These are phyloP conservation scores for Prolemur simus DNA, from an alignment of 2,113 vertebrate species.

Conservation along the genomic window DNA sequence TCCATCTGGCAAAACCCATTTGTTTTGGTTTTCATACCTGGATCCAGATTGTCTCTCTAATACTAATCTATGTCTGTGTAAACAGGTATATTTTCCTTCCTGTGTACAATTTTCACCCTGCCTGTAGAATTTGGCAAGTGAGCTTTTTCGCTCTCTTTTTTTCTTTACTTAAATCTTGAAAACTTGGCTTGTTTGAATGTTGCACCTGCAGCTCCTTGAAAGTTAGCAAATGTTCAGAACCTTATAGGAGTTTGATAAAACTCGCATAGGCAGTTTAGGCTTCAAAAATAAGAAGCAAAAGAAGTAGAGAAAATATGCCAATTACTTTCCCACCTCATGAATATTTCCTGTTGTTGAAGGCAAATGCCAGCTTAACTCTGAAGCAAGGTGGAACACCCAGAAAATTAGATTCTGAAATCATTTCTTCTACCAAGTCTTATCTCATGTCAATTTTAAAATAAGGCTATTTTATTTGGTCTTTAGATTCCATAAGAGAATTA, in stretches of 20 bases:
- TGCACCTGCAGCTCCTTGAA: not conserved
- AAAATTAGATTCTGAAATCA: not conserved
- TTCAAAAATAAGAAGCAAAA: not conserved
- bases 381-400: not conserved
- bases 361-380: not conserved
- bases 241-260: not conserved
- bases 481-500: conserved; percentile 53
- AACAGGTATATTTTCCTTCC: not conserved
- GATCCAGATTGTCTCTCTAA: not conserved
- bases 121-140: not conserved
- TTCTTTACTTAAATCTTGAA: not conserved
- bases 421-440: conserved; percentile 36
- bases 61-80: not conserved
- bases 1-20: not conserved
- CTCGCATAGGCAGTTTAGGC: not conserved
- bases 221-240: not conserved
- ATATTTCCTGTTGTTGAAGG: conserved; percentile 1
- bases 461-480: conserved; percentile 54
- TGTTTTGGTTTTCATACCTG: not conserved
- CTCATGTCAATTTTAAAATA: conserved; percentile 27
- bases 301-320: not conserved
- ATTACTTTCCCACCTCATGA: not conserved
- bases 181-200: not conserved
- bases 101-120: not conserved
- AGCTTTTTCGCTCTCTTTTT: not conserved